phyloP scores from a whole-genome alignment of 2,888 invertebrate genomes.

The Drosophila niveifrons region DNA sequence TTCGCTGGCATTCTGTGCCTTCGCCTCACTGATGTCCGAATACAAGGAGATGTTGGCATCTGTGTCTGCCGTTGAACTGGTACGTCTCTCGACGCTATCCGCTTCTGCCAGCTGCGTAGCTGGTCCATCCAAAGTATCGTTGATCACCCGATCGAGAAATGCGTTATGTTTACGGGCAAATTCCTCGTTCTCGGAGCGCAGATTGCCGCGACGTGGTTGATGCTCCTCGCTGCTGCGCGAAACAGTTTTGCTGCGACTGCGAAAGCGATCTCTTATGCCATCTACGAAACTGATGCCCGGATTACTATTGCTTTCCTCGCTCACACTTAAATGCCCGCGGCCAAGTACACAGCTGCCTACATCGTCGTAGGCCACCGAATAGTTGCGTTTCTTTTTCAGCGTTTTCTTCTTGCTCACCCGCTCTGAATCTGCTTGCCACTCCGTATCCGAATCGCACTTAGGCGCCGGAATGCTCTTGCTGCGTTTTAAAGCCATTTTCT shows the following conservation, averaged over 20 bases:
- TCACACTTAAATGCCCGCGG: constrained; percentile 41
- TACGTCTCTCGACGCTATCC: constrained; percentile 45
- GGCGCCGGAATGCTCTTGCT: constrained; percentile 66
- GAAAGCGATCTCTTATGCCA: constrained; percentile 23
- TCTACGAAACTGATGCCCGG: neutral
- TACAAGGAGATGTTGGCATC: constrained; percentile 44
- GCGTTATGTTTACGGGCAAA: constrained; percentile 88
- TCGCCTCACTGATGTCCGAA: constrained; percentile 61
- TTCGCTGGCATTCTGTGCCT: constrained; percentile 35
- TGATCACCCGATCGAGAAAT: constrained; percentile 87
- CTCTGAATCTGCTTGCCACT: constrained; percentile 30
- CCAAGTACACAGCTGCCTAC: neutral
- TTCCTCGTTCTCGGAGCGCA: constrained; percentile 89
- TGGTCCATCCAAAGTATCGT: constrained; percentile 41
- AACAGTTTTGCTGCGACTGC: constrained; percentile 83
- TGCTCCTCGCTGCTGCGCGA: constrained; percentile 59
- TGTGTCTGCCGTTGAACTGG: constrained; percentile 42
- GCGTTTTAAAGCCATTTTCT: constrained; percentile 38
- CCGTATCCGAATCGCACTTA: constrained; percentile 34
- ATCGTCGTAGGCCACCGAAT: constrained; percentile 52
- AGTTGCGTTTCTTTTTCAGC: constrained; percentile 40
- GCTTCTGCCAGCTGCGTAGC: neutral
- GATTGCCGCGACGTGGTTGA: constrained; percentile 85
- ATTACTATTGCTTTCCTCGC: constrained; percentile 55
- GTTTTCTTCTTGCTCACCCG: neutral